phyloP scores from a whole-genome alignment of 2,888 invertebrate genomes.

The Caenorhabditis imperialis region DNA sequence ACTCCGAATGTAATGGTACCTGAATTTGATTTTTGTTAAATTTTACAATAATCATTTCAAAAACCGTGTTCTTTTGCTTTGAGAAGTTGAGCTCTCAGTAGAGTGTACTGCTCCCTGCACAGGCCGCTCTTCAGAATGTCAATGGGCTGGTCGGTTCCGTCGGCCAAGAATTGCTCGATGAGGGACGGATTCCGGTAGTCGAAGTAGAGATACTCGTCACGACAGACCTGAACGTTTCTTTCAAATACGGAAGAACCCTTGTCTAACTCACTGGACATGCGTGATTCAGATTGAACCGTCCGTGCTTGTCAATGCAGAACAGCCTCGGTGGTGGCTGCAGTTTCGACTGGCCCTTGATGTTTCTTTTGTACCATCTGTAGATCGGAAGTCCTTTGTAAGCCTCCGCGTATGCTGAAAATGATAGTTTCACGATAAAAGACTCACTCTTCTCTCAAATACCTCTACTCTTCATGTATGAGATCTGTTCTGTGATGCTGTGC shows the following conservation, averaged over 20 bases:
- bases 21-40: slow-evolving; percentile 29
- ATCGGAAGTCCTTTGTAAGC: slow-evolving; percentile 75
- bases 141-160: slow-evolving; percentile 75
- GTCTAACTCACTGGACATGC: slow-evolving; percentile 71
- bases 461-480: slow-evolving; percentile 76
- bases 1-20: slow-evolving; percentile 73
- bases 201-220: slow-evolving; percentile 77
- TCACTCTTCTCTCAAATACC: too few relatives aligned
- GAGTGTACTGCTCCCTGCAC: slow-evolving; percentile 74
- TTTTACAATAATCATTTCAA: neutral
- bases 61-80: slow-evolving; percentile 76
- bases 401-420: slow-evolving; percentile 69
- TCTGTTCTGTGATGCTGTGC: slow-evolving; percentile 74
- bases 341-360: slow-evolving; percentile 72
- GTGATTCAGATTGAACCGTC: slow-evolving; percentile 75
- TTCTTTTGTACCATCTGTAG: slow-evolving; percentile 74
- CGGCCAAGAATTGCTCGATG: slow-evolving; percentile 67
- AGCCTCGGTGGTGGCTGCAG: slow-evolving; percentile 74
- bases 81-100: slow-evolving; percentile 71
- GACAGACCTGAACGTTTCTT: slow-evolving; percentile 55
- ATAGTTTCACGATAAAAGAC: too few relatives aligned
- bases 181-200: slow-evolving; percentile 76
- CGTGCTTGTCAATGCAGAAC: slow-evolving; percentile 75
- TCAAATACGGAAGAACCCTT: neutral
- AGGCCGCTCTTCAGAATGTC: slow-evolving; percentile 73